Evolutionary conservation across 92 coral and sea anemone species (phyloP), one percentile per base, ranked within the genome.

Genomic region (Plumapathes pennacea): DNA sequence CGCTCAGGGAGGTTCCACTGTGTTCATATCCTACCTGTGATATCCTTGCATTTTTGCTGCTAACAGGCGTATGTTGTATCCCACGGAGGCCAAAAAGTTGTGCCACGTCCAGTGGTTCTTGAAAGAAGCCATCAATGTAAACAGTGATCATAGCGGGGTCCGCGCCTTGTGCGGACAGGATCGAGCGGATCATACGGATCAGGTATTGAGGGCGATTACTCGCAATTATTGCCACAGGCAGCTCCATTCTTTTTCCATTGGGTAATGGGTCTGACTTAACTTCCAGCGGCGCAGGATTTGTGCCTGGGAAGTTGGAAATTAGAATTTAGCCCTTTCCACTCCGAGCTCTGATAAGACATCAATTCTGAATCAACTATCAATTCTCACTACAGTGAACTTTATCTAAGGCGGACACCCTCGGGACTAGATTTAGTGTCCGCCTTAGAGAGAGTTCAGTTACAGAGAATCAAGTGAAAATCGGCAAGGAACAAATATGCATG

Each of bases 31-130:
- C 4, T 61, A 89, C 99, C 99, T 94, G 99, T 14, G 99, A 88
- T 29, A 94, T 94, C 63, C 99, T 81, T 57, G 99, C 99, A 84
- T 94, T 94, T 56, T 89, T 94, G 45, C 96, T 94, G 50, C 99
- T 94, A 25, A 94, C 77, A 2, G 99, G 99, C 3, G 90, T 90
- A 46, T 94, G 99, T 32, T 94, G 99, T 13, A 94, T 83, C 18
- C 96, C 99, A 27, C 88, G 80, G 41, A 94, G 18, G 15, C 91
- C 87, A 51, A 94, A 89, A 47, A 94, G 67, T 34, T 78, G 82
- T 18, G 99, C 87, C 24, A 94, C 96, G 49, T 92, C 99, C 29
- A 90, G 61, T 15, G 99, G 99, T 60, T 94, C 99, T 38, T 84
- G 94, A 69, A 94, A 94, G 42, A 67, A 94, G 0, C 99, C 99